Evolutionary conservation across 2,797 vertebrate species (phyloP).

Genomic region (Rhodeus uyekii): DNA sequence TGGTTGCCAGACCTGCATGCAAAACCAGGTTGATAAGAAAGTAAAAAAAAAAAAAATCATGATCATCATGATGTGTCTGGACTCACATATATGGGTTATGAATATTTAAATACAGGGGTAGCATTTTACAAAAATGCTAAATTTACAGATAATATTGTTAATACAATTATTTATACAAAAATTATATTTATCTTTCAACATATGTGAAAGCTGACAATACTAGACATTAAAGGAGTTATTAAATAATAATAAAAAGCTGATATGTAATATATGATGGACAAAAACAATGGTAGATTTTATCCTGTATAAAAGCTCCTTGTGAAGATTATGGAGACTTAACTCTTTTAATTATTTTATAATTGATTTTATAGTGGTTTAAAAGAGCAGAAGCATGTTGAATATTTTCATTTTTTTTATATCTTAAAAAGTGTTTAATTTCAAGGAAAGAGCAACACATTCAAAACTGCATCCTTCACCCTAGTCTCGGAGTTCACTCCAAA

Average conservation of each 20-base stretch:
- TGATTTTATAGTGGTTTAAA: background rate
- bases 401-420: background rate
- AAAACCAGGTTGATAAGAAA: background rate
- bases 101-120: background rate
- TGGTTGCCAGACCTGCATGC: background rate
- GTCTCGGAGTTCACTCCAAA: constrained; percentile 50
- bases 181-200: background rate
- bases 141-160: background rate
- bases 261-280: background rate
- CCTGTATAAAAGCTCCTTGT: background rate
- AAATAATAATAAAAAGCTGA: background rate
- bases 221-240: too few relatives aligned
- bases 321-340: background rate
- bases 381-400: background rate
- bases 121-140: background rate
- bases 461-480: constrained; percentile 44
- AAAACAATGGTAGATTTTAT: too few relatives aligned
- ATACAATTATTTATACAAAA: too few relatives aligned
- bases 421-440: constrained; percentile 11
- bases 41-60: background rate
- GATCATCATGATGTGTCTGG: background rate
- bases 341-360: background rate
- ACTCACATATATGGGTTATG: background rate
- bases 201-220: background rate
- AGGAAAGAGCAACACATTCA: constrained; percentile 32